Base-by-base conservation (phyloP, 1,140 invertebrate species). In the Sitobion miscanthi region DNA sequence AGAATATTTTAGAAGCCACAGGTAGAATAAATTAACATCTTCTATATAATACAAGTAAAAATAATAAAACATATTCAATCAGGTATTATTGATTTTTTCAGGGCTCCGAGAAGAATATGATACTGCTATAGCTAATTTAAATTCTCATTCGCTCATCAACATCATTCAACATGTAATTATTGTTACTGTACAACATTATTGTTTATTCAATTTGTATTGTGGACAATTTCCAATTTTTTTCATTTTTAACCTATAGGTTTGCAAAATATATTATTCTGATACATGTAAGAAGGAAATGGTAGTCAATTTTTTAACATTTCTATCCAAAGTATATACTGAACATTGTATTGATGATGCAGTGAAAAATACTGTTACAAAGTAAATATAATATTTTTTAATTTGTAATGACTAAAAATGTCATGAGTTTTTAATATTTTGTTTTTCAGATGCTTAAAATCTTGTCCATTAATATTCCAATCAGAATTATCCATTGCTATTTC, bases 81-180 rank as follows among this genome's bases (percentile, higher is more conserved):
- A 25, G 4, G 6, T 49, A n/a, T 20, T 49, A 49, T 25, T 25
- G 14, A 54, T 21, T n/a, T 49, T 85, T 92, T 20, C 25, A 93
- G 91, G 91, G 17, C 49, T 93, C 4, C 20, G 4, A 54, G 45
- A 57, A 54, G 23, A 85, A 57, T 93, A 86, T 45, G 52, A 85
- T 52, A 23, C 77, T 7, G 23, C 42, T 25, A 4, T 86, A n/a
- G 21, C 0, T n/a, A 42, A 86, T 57, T 8, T 93, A 20, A 93
- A 86, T 86, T n/a, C 77, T 45, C 35, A n/a, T 85, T 38, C 6
- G 17, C 77, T 93, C 47, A 93, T 93, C 7, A 21, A 54, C 14
- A 93, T 93, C 30, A 54, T 93, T 42, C 30, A 86, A 85, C 35
- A n/a, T 21, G 91, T 93, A 93, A 85, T 57, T 77, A 77, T 30